Base-by-base conservation (phyloP, 2,797 vertebrate genomes). In the Gallinago solitaria region DNA sequence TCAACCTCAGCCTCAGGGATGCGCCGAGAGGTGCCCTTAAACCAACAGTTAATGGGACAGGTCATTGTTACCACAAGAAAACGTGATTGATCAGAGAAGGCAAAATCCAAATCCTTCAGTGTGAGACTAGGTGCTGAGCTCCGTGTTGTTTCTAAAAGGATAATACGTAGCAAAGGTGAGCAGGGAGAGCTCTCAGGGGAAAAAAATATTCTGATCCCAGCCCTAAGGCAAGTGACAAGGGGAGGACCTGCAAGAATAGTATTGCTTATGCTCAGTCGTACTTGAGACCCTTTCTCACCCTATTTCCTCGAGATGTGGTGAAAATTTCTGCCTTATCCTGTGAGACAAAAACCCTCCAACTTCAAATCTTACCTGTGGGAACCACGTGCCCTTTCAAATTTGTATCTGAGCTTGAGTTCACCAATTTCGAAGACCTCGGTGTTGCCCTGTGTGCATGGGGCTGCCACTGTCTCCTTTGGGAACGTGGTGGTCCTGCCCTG, bases 381-480 rank as follows among this genome's bases (percentile, higher is more conserved):
- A 25, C 37, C 73, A 57, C 0, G 0, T 43, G 10, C 25, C 16
- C 16, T 76, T 79, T 68, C 37, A 13, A 60, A 60, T 18, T 25
- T 39, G 13, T 23, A 23, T 23, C n/a, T 11, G 2, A 35, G 25
- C 53, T 63, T 65, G 45, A 15, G 47, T 83, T 63, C 48, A n/a
- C 16, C 30, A 47, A 32, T 48, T 81, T 21, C n/a, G 39, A 70
- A 67, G 9, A 37, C 12, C 16, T 61, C 0, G 0, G 9, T 41
- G 60, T 53, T 67, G 43, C 61, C 59, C 19, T 30, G 0, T 2
- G 23, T 53, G 54, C 32, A 4, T 0, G 2, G 24, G 54, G 24
- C n/a, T 53, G 24, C 60, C 24, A 19, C 43, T 30, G 0, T 35
- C 18, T 56, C n/a, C 12, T 63, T 23, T 30, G 33, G 32, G 50